Base-by-base conservation (phyloP, 2,113 vertebrate genomes). In the Oncorhynchus gorbuscha region DNA sequence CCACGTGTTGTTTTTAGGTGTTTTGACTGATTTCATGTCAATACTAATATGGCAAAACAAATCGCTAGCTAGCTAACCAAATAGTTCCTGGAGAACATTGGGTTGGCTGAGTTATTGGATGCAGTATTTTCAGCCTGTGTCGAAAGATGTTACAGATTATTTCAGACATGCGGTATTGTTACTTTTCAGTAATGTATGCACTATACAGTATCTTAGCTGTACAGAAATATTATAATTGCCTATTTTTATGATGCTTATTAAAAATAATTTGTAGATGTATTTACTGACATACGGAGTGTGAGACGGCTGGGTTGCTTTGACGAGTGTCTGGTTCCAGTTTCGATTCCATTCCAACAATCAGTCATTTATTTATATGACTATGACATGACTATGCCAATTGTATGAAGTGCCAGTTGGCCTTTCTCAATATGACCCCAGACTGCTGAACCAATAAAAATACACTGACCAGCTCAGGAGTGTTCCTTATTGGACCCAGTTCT, bases 341-440 rank as follows among this genome's bases (percentile, higher is more conserved):
- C 11, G 8, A 45, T 45, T 45, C 39, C 22, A 2, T 45, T 45
- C 39, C 22, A 2, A 55, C 22, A 48, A 76, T 70, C 76, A 39
- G 35, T 67, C 8, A 45, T 45, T 45, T 0, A 49, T 72, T 79
- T 73, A 12, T 74, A 28, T 45, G 35, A 39, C 8, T 26, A 59
- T 69, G 5, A 32, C 30, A 32, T 32, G 5, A 32, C 30, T 32
- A 32, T 32, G 49, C n/a, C 55, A 74, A 16, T 22, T 48, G 73
- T 77, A 65, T 66, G 35, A 81, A 13, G 51, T 85, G 81, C 81
- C 80, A 81, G 80, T 81, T 28, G 4, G 35, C 39, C 7, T 74
- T 75, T 78, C 3, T 13, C 18, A 16, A 58, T 83, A 7, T 86
- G 64, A 80, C 51, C 24, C 77, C 22, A 68, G 55, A 58, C 67